Conservation (phyloP, 2,797 vertebrate species). For the Hydrophis major region DNA sequence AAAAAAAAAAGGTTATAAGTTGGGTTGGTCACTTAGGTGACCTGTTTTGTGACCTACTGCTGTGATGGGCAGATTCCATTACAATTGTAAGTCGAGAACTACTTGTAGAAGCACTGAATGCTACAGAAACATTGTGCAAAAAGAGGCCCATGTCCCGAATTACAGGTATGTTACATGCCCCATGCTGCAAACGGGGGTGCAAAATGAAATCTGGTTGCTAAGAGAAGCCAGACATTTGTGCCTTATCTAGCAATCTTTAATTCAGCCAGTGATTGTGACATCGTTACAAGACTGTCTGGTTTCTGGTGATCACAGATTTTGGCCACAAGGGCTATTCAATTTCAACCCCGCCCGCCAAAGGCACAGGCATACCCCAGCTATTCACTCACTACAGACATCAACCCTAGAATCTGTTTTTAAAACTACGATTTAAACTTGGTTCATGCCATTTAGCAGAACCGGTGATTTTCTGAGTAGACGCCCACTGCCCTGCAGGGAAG, state of each 20-base stretch:
- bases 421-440: not conserved
- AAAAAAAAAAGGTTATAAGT: not conserved
- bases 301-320: not conserved
- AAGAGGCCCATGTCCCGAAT: not conserved
- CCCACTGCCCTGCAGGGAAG: not conserved
- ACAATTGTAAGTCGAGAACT: not conserved
- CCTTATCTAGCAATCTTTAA: not conserved
- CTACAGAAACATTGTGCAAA: not conserved
- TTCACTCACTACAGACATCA: not conserved
- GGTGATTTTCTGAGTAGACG: not conserved
- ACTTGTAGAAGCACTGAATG: not conserved
- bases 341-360: not conserved
- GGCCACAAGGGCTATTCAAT: not conserved
- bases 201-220: not conserved
- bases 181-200: not conserved
- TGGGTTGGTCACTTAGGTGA: not conserved
- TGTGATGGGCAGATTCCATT: not conserved
- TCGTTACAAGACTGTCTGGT: not conserved
- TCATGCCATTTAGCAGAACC: not conserved
- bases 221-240: not conserved
- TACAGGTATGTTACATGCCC: not conserved
- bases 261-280: not conserved
- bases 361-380: not conserved
- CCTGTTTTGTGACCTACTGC: not conserved
- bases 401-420: not conserved